Base-by-base conservation (phyloP, 2,797 vertebrate genomes). In the Merluccius polli region DNA sequence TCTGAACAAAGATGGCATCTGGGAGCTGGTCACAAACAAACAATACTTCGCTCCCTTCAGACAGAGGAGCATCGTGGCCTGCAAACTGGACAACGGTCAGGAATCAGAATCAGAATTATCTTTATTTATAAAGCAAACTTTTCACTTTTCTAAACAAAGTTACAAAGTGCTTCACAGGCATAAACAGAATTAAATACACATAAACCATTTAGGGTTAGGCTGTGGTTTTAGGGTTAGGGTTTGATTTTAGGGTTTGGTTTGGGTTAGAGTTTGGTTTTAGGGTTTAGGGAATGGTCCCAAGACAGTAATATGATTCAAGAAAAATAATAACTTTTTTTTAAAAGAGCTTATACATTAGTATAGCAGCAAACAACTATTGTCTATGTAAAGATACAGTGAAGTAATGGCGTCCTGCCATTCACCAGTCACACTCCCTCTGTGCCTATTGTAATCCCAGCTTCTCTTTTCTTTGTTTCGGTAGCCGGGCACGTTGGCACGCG, bases 41-140 rank as follows among this genome's bases (percentile, higher is more conserved):
- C 16, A 2, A 0, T 63, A 87, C 2, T 93, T 92, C 75, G 3
- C 79, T 15, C 84, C 87, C 70, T 95, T 97, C 88, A 93, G 90
- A 33, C 94, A 96, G 80, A 92, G 86, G 71, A 92, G 91, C 74
- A 94, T 98, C 77, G 94, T 98, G 12, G 91, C 93, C 88, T 99
- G 97, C 91, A 99, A 99, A 92, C 93, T 99, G 0, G 96, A 98
- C 88, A 90, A 93, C 6, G 96, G 97, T 98, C 36, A 27, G 27
- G 16, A 18, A 18, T 48, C 16, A 18, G 18, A 18, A 48, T 15
- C 44, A 18, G 44, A 2, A 59, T n/a, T 18, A n/a, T 59, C 21
- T 59, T 59, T 59, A n/a, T 21, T 52, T 52, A 24, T n/a, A n/a
- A 52, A 59, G 48, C 16, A 59, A 9, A 24, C 6, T 5, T 48